Evolutionary conservation across 1,140 invertebrate genomes (phyloP).

Genomic region (Listronotus oregonensis): DNA sequence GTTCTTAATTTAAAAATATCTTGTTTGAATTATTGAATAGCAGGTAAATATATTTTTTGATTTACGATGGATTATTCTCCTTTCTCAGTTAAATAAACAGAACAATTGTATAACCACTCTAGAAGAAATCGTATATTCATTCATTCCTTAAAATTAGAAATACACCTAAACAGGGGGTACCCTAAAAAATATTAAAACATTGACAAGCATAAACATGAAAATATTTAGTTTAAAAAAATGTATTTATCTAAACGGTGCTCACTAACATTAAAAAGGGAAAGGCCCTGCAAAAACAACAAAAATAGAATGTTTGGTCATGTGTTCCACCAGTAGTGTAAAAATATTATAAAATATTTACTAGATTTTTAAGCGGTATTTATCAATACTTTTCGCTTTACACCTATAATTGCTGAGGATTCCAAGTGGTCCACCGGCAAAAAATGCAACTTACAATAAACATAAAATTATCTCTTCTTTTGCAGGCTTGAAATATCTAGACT

Average conservation of each 20-base stretch:
- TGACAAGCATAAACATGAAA: slow-evolving; percentile 7
- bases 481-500: no score
- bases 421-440: no score
- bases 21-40: no score
- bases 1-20: no score
- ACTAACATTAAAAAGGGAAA: slow-evolving; percentile 41
- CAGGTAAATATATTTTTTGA: no score
- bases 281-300: slow-evolving; percentile 48
- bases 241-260: slow-evolving; percentile 24
- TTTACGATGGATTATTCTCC: no score
- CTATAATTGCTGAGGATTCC: no score
- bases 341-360: neutral
- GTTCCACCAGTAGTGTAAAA: slow-evolving; percentile 20
- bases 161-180: neutral
- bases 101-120: no score
- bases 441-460: no score
- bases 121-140: neutral
- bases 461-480: no score
- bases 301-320: slow-evolving; percentile 51
- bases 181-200: neutral
- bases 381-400: neutral
- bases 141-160: neutral
- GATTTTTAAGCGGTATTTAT: neutral
- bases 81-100: no score
- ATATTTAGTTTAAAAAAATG: no score